A percentile compares a stretch with the other conserved stretches of the same genome.
Conservation (phyloP, 2,888 invertebrate genomes). For the Ichneumoninae sp. region DNA sequence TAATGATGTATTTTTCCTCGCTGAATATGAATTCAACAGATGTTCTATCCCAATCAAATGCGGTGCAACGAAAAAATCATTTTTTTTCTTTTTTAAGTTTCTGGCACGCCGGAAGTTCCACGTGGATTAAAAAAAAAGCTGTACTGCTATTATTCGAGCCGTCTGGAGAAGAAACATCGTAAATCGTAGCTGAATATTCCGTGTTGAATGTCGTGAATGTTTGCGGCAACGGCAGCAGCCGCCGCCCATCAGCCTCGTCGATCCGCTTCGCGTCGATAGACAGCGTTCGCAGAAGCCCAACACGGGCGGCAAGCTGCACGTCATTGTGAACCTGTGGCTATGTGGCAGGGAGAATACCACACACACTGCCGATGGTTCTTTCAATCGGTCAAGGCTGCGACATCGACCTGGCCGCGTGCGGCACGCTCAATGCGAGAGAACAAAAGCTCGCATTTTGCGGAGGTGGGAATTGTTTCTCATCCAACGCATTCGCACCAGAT, state of each 20-base stretch:
- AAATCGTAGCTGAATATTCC: not conserved
- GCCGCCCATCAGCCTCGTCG: conserved; percentile 16
- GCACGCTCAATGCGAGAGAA: conserved; percentile 3
- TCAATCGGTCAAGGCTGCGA: conserved; percentile 66
- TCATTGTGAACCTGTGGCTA: conserved; percentile 23
- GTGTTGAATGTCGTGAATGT: not conserved
- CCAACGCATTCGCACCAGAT: conserved; percentile 12
- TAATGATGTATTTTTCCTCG: too few species aligned
- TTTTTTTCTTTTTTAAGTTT: too few species aligned
- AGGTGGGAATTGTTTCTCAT: conserved; percentile 10
- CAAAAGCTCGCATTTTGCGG: conserved; percentile 21
- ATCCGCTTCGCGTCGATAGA: conserved; percentile 41
- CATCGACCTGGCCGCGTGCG: conserved; percentile 56
- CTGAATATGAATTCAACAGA: too few species aligned
- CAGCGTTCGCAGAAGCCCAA: conserved; percentile 50
- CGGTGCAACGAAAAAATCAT: too few species aligned
- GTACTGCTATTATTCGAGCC: not conserved
- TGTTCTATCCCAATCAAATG: too few species aligned
- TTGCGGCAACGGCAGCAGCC: not conserved
- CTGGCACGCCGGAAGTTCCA: too few species aligned
- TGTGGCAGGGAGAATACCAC: conserved; percentile 19
- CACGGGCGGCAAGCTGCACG: conserved; percentile 40
- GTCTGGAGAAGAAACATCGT: not conserved
- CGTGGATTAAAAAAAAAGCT: too few species aligned
- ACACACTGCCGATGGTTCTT: conserved; percentile 35